Percentiles rank a stretch among this genome's conserved stretches.
phyloP scores from a whole-genome alignment of 2,797 vertebrate genomes.

The Tragelaphus eurycerus region DNA sequence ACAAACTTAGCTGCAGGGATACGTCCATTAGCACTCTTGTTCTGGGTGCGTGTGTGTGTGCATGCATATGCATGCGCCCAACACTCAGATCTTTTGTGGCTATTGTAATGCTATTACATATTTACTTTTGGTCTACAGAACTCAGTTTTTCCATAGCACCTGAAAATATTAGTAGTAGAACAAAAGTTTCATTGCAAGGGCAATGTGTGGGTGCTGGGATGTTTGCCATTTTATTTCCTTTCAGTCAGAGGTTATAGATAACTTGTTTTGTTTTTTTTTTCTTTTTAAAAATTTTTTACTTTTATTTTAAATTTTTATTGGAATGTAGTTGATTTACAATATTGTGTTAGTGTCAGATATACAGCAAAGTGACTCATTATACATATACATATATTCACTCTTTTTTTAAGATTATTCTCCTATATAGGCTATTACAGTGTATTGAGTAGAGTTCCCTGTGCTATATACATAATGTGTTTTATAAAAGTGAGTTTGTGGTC shows the following conservation, averaged over 20 bases:
- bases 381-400: background rate
- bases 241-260: background rate
- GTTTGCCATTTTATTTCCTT: background rate
- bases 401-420: background rate
- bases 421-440: background rate
- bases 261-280: background rate
- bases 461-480: background rate
- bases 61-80: background rate
- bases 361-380: background rate
- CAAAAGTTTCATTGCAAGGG: background rate
- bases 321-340: background rate
- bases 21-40: too few relatives aligned
- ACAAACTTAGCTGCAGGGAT: background rate
- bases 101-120: background rate
- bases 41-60: background rate
- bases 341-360: background rate
- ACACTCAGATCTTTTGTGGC: background rate
- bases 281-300: background rate
- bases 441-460: background rate
- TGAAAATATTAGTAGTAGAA: conserved; percentile 7
- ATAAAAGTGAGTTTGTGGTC: background rate
- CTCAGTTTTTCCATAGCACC: background rate
- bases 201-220: background rate
- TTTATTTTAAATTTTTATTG: background rate
- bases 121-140: background rate